Percentiles rank a stretch among this genome's conserved stretches.
phyloP scores from a whole-genome alignment of 2,113 vertebrate genomes.

The Silurus glanis region DNA sequence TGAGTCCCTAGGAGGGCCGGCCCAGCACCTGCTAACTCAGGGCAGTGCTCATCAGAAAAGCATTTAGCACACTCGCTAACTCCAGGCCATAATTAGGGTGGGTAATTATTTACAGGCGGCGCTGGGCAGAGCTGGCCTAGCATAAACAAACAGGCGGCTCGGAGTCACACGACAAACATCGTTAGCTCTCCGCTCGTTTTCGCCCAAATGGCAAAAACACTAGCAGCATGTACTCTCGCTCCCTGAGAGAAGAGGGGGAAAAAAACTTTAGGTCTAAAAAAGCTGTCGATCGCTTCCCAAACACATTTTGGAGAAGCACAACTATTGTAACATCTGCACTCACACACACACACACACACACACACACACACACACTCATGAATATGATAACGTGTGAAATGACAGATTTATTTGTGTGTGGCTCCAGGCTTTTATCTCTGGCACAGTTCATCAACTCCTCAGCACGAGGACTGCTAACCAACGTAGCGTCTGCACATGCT shows the following conservation, averaged over 20 bases:
- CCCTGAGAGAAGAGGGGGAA: slow-evolving; percentile 44
- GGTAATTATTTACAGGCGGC: slow-evolving; percentile 97
- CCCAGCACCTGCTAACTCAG: slow-evolving; percentile 98
- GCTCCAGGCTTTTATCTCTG: slow-evolving; percentile 91
- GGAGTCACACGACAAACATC: slow-evolving; percentile 89
- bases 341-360: background rate
- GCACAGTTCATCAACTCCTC: slow-evolving; percentile 99
- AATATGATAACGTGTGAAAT: slow-evolving; percentile 69
- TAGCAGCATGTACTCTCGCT: slow-evolving; percentile 55
- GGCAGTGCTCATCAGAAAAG: slow-evolving; percentile 96
- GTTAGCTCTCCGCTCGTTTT: slow-evolving; percentile 80
- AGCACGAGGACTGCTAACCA: slow-evolving; percentile 79
- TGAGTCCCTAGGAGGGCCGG: slow-evolving; percentile 98
- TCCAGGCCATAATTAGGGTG: slow-evolving; percentile 99
- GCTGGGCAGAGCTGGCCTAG: slow-evolving; percentile 98
- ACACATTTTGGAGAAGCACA: slow-evolving; percentile 72
- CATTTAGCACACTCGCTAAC: slow-evolving; percentile 97
- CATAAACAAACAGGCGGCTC: slow-evolving; percentile 99
- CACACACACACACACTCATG: slow-evolving; percentile 43
- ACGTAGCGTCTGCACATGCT: slow-evolving; percentile 58
- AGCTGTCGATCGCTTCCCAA: slow-evolving; percentile 50
- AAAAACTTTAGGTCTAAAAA: slow-evolving; percentile 56
- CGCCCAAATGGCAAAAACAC: slow-evolving; percentile 56
- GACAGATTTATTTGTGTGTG: slow-evolving; percentile 83
- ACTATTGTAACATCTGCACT: slow-evolving; percentile 76